Evolutionary conservation across 2,888 invertebrate species (phyloP).

Genomic region (Minunthozetes semirufus): DNA sequence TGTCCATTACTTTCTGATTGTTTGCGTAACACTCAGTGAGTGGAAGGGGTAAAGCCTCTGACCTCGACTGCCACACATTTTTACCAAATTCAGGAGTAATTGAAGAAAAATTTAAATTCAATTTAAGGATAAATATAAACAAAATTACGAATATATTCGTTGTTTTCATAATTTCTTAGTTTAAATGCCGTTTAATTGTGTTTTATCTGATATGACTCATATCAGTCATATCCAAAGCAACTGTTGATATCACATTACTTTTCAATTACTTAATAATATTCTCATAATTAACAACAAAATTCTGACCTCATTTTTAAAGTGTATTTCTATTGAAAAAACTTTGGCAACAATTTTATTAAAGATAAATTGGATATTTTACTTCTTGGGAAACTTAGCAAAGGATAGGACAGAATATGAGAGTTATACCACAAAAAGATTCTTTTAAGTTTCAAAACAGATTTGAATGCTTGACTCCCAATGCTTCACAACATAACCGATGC

Average conservation of each 20-base stretch:
- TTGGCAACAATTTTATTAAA: no score
- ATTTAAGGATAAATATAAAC: neutral
- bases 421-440: no score
- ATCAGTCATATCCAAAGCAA: constrained; percentile 7
- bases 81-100: neutral
- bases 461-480: no score
- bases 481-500: no score
- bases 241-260: neutral
- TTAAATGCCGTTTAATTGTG: neutral
- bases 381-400: no score
- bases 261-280: no score
- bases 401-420: no score
- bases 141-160: neutral
- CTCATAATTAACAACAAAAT: no score
- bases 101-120: neutral
- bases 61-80: neutral
- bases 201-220: neutral
- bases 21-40: neutral
- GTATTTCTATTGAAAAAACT: no score
- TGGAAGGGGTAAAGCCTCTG: neutral
- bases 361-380: no score
- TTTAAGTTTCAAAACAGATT: no score
- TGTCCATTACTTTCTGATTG: constrained; percentile 1
- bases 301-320: no score
- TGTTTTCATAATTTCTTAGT: neutral